Evolutionary conservation across 2,113 vertebrate genomes (phyloP).

Genomic region (Smithornis capensis): DNA sequence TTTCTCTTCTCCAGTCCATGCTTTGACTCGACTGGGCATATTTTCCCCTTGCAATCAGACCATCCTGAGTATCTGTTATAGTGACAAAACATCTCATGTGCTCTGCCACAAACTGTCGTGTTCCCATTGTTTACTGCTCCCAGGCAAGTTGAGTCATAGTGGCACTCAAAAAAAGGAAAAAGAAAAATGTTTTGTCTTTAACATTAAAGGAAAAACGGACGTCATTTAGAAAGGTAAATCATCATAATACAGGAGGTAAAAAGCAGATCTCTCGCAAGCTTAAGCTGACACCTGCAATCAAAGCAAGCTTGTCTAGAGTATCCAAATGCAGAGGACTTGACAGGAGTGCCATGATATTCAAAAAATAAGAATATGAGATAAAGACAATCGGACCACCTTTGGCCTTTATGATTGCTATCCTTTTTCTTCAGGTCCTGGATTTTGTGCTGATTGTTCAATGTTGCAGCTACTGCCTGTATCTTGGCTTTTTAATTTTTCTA

Average conservation of each 20-base stretch:
- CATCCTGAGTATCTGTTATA: not conserved
- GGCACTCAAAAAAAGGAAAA: not conserved
- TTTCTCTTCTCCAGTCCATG: not conserved
- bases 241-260: not conserved
- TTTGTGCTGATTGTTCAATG: not conserved
- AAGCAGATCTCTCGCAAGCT: not conserved
- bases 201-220: not conserved
- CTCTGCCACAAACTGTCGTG: not conserved
- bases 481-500: constrained; percentile 52
- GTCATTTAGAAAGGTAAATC: not conserved
- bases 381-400: not conserved
- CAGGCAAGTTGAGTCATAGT: not conserved
- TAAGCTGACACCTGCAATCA: not conserved
- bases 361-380: not conserved
- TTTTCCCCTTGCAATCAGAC: not conserved
- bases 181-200: not conserved
- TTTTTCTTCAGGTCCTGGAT: not conserved
- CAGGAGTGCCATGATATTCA: not conserved
- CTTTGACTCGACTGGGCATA: not conserved
- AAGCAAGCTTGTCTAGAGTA: not conserved
- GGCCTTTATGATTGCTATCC: not conserved
- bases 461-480: not conserved
- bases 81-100: not conserved
- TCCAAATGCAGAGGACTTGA: not conserved
- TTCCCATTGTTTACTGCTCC: constrained; percentile 1